phyloP scores from a whole-genome alignment of 2,113 vertebrate genomes.

The Lepisosteus osseus region DNA sequence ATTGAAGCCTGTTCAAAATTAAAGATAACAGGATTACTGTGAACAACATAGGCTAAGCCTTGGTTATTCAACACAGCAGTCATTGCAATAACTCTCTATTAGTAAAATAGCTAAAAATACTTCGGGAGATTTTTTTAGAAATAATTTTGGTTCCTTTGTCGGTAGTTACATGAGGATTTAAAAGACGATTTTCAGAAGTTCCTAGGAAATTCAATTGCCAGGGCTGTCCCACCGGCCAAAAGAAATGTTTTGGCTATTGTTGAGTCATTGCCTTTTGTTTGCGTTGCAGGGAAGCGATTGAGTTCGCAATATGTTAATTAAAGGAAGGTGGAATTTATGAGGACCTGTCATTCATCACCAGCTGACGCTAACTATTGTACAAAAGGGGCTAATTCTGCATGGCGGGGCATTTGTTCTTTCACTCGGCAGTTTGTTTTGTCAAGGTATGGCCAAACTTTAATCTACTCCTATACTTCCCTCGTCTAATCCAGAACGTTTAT shows the following conservation, averaged over 20 bases:
- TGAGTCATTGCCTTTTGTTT: conserved; percentile 43
- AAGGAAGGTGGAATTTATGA: conserved; percentile 44
- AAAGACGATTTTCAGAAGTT: conserved; percentile 25
- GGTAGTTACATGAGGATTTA: conserved; percentile 21
- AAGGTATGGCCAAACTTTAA: conserved; percentile 72
- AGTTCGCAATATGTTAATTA: conserved; percentile 51
- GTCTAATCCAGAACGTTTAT: conserved; percentile 81
- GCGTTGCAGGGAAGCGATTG: conserved; percentile 30
- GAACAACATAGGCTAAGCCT: too few relatives aligned
- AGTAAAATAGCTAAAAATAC: too few relatives aligned
- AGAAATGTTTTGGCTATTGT: conserved; percentile 52
- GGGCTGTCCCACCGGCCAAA: conserved; percentile 25
- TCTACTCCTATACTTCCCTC: conserved; percentile 75
- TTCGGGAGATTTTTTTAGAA: too few relatives aligned
- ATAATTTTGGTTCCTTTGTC: too few relatives aligned
- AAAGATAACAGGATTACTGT: too few relatives aligned
- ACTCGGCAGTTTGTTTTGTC: conserved; percentile 75
- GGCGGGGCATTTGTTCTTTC: conserved; percentile 45
- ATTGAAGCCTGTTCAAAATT: too few relatives aligned
- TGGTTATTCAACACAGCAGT: too few relatives aligned
- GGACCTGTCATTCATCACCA: conserved; percentile 56
- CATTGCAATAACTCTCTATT: too few relatives aligned
- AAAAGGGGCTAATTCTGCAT: conserved; percentile 48
- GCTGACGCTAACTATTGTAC: conserved; percentile 37
- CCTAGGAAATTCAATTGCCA: conserved; percentile 43